Conservation (phyloP, 2,888 invertebrate genomes). For the Polydrusus pterygomalis region DNA sequence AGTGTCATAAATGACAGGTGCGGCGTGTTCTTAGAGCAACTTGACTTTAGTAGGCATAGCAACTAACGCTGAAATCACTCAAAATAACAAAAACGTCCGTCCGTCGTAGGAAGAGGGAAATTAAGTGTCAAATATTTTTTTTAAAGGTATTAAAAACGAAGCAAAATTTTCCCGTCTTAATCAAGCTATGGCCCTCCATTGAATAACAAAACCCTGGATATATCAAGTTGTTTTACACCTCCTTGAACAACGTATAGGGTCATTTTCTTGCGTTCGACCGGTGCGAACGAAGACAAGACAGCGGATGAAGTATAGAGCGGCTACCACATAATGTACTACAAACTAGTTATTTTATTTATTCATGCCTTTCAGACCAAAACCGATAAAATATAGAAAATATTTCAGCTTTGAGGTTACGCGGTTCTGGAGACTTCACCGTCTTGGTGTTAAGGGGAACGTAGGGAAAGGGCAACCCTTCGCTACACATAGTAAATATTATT, state of each 20-base stretch:
- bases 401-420: constrained; percentile 38
- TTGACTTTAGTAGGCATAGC: no score
- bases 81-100: no score
- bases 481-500: no score
- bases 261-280: constrained; percentile 50
- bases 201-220: not conserved
- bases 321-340: constrained; percentile 57
- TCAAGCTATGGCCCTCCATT: not conserved
- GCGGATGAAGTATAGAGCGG: constrained; percentile 55
- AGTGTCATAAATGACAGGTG: no score
- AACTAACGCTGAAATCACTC: no score
- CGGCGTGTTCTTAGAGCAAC: no score
- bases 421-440: constrained; percentile 43
- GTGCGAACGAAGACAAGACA: constrained; percentile 51
- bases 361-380: constrained; percentile 47
- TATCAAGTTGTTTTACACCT: not conserved
- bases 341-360: constrained; percentile 57
- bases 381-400: constrained; percentile 52
- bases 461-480: no score
- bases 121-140: no score
- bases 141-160: no score
- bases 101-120: no score
- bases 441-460: not conserved
- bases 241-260: constrained; percentile 35
- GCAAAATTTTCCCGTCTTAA: no score